Evolutionary conservation across 1,140 invertebrate species (phyloP).

Genomic region (Temnothorax nylanderi): DNA sequence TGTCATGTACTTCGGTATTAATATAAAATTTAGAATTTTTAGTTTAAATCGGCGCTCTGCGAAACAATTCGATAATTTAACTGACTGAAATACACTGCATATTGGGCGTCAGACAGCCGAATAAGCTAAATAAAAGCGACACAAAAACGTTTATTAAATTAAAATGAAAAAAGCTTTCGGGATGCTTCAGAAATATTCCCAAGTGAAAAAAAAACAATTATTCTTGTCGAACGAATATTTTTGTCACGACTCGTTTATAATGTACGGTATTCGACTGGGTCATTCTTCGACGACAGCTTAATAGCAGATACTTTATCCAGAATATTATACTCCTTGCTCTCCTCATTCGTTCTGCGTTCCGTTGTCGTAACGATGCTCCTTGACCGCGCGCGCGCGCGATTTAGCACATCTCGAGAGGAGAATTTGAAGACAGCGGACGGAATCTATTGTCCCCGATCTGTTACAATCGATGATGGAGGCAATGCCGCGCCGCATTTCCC

Average conservation of each 20-base stretch:
- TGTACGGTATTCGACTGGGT: neutral
- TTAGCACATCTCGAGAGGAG: neutral
- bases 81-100: neutral
- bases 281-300: neutral
- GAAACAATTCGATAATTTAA: slow-evolving; percentile 6
- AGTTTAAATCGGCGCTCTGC: neutral
- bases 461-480: neutral
- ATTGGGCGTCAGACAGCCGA: neutral
- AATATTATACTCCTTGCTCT: neutral
- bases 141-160: neutral
- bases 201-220: slow-evolving; percentile 12
- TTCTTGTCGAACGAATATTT: neutral
- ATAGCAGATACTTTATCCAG: neutral
- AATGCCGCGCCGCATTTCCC: neutral
- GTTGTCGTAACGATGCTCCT: neutral
- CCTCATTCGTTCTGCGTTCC: neutral
- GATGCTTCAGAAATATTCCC: neutral
- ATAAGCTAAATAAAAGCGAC: slow-evolving; percentile 16
- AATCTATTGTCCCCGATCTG: neutral
- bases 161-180: slow-evolving; percentile 23
- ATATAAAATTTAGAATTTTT: slow-evolving; percentile 1
- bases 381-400: neutral
- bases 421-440: neutral
- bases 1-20: neutral
- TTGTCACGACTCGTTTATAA: neutral